Percentiles rank a stretch among this genome's conserved stretches.
Conservation (phyloP, 2,888 invertebrate genomes). For the Fragum whitleyi region DNA sequence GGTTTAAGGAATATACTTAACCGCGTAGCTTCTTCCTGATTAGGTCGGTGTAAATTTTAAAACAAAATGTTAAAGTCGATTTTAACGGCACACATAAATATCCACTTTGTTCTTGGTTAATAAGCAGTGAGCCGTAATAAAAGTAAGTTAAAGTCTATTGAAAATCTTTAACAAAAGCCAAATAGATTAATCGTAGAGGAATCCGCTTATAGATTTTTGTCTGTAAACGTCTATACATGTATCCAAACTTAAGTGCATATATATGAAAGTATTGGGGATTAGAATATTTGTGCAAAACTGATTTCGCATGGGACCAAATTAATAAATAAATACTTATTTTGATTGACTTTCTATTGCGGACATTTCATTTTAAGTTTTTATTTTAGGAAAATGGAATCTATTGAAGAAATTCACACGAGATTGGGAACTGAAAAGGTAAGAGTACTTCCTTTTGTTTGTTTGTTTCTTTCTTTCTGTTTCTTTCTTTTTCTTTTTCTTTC, state of each 20-base stretch:
- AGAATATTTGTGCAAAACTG: background rate
- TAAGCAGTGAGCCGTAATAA: background rate
- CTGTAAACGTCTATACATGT: background rate
- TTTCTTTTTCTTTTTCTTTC: too few species aligned
- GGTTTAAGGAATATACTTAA: too few species aligned
- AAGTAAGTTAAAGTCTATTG: constrained; percentile 1
- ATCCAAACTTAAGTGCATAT: background rate
- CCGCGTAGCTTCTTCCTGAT: too few species aligned
- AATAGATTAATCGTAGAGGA: background rate
- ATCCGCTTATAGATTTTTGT: constrained; percentile 4
- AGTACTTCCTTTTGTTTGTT: too few species aligned
- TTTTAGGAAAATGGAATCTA: background rate
- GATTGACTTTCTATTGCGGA: too few species aligned
- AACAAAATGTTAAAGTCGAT: background rate
- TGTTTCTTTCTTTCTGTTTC: too few species aligned
- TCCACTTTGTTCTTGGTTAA: background rate
- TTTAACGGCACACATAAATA: background rate
- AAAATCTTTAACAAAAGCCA: background rate
- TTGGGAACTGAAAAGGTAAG: background rate
- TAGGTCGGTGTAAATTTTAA: background rate
- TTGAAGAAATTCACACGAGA: background rate
- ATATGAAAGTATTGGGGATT: background rate
- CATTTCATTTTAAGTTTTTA: background rate
- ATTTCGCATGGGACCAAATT: background rate
- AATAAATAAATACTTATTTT: background rate